Evolutionary conservation across 2,888 invertebrate species (phyloP), one percentile per base, ranked within the genome.

Genomic region (Pristionchus maxplancki): DNA sequence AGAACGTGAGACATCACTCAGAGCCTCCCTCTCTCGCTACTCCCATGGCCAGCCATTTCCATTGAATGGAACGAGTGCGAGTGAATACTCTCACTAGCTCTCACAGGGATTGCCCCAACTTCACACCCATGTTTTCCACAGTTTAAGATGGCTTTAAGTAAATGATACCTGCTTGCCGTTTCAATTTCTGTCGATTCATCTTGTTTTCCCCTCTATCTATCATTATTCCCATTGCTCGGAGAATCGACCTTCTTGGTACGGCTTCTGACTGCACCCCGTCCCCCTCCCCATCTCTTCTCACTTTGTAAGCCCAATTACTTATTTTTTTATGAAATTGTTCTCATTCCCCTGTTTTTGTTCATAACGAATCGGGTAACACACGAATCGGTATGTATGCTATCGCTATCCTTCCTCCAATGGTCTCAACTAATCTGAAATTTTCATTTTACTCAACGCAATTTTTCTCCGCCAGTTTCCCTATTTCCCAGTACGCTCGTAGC

Each of bases 351-450:
- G 13, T 74, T 40, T 74, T 1, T 78, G 78, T 78, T 48, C 44
- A 74, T 74, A 28, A 40, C 40, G 44, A 40, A 78, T 78, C 78
- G 78, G 78, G 78, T 78, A 24, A 58, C 2, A 78, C 44, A 28
- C 78, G 78, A 78, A 78, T 78, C 78, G 78, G 40, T 78, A 78
- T 78, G 44, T 71, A 71, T 71, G 20, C 20, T 71, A 34, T 71
- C 20, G 20, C n/a, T 48, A 78, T 28, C 28, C 44, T 44, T 37
- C 37, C 28, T 78, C 44, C 24, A 48, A 48, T 78, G 78, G 78
- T 78, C 78, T 78, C 78, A 78, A 11, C 44, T 44, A 78, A 44
- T 78, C 44, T 9, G 44, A 78, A 40, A 40, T 44, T 34, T 24
- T 24, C 37, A 74, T 11, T 5, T 13, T 40, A 37, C 40, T 4